These are phyloP conservation scores for Corythoichthys haematopterus DNA, from an alignment of 2,113 vertebrate genomes.

Conservation along the genomic window DNA sequence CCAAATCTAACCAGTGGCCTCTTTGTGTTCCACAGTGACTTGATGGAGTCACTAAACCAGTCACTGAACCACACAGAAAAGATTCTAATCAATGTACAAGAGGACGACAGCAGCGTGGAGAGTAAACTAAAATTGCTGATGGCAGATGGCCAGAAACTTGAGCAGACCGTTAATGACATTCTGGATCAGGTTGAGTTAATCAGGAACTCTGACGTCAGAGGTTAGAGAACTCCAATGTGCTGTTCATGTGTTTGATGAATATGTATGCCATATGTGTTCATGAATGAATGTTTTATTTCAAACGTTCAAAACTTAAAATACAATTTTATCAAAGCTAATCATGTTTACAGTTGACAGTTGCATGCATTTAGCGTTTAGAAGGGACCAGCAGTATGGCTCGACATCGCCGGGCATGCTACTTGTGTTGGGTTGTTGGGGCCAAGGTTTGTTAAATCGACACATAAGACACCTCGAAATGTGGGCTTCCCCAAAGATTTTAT, in stretches of 20 bases:
- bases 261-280: neutral
- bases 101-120: constrained; percentile 69
- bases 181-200: constrained; percentile 88
- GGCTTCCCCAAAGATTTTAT: too few relatives aligned
- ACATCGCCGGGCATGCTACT: too few relatives aligned
- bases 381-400: too few relatives aligned
- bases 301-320: too few relatives aligned
- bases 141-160: constrained; percentile 78
- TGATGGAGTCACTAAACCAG: constrained; percentile 78
- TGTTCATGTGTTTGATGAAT: neutral
- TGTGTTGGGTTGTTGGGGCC: too few relatives aligned
- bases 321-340: too few relatives aligned
- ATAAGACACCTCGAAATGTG: too few relatives aligned
- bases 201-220: constrained; percentile 92
- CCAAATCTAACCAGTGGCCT: neutral
- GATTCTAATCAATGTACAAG: constrained; percentile 67
- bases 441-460: too few relatives aligned
- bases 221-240: constrained; percentile 48
- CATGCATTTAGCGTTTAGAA: too few relatives aligned
- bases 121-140: constrained; percentile 70
- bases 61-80: constrained; percentile 79
- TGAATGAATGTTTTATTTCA: neutral
- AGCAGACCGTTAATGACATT: constrained; percentile 80
- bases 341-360: too few relatives aligned
- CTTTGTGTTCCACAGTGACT: constrained; percentile 70